These are phyloP conservation scores for Drosophila sp. DNA, from an alignment of 1,140 invertebrate genomes.

Conservation along the genomic window DNA sequence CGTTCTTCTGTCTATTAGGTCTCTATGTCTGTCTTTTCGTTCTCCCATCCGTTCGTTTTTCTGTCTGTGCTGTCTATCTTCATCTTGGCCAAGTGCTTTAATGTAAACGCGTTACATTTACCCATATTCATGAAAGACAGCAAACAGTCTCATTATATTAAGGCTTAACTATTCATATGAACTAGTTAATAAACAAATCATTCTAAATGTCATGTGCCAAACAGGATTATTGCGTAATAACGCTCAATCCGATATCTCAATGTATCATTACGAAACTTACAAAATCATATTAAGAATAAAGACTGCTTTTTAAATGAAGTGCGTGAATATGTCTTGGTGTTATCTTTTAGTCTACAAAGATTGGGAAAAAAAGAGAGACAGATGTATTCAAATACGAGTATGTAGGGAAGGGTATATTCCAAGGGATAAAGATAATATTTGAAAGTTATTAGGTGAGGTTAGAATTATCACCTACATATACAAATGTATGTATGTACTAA, in stretches of 20 bases:
- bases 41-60: neutral
- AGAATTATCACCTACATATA: neutral
- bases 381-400: neutral
- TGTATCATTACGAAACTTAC: too few species aligned
- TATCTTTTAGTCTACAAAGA: neutral
- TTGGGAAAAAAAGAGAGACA: neutral
- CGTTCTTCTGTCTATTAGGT: neutral
- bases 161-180: neutral
- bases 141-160: neutral
- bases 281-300: neutral
- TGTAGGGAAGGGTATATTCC: neutral
- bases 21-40: slow-evolving; percentile 22
- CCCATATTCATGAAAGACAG: neutral
- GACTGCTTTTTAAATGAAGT: neutral
- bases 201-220: neutral
- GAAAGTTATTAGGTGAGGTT: neutral
- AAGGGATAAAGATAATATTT: neutral
- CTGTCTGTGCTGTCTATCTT: neutral
- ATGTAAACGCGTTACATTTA: neutral
- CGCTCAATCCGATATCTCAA: neutral
- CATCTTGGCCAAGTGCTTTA: slow-evolving; percentile 10
- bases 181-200: neutral
- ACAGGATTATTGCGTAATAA: neutral
- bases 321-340: neutral
- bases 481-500: neutral